A percentile compares a stretch with the other conserved stretches of the same genome.
phyloP scores from a whole-genome alignment of 2,888 invertebrate species.

The Torymus texanus region DNA sequence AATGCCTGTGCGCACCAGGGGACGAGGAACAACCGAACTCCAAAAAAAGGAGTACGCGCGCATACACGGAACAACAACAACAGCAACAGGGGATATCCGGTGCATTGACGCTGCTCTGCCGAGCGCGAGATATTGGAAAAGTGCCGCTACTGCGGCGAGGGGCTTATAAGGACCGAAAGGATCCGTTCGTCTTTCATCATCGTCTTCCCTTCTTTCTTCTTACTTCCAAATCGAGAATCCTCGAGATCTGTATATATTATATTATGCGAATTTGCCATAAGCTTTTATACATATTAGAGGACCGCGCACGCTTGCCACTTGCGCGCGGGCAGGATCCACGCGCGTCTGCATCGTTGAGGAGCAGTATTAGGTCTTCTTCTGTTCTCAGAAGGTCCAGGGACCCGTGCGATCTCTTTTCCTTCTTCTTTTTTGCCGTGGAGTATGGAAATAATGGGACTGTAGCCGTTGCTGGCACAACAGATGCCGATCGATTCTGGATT shows the following conservation, averaged over 20 bases:
- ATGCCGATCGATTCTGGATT: background rate
- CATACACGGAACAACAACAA: slow-evolving; percentile 48
- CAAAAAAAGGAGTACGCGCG: background rate
- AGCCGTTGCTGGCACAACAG: background rate
- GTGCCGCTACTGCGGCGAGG: slow-evolving; percentile 47
- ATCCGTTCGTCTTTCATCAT: too few relatives aligned
- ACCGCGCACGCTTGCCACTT: too few relatives aligned
- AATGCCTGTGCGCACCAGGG: background rate
- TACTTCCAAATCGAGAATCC: too few relatives aligned
- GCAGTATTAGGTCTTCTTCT: too few relatives aligned
- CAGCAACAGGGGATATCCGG: slow-evolving; percentile 61
- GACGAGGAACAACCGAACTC: background rate
- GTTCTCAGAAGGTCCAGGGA: background rate
- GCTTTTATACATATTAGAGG: too few relatives aligned
- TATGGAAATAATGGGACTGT: slow-evolving; percentile 17
- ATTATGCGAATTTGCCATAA: too few relatives aligned
- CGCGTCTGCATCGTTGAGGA: too few relatives aligned
- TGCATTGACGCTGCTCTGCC: slow-evolving; percentile 64
- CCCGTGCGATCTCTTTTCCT: background rate
- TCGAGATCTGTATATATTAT: too few relatives aligned
- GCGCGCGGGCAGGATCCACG: too few relatives aligned
- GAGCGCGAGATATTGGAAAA: slow-evolving; percentile 68
- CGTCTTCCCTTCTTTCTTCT: too few relatives aligned
- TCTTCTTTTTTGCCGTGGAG: background rate
- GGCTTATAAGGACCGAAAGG: slow-evolving; percentile 20